A percentile compares a stretch with the other conserved stretches of the same genome.
phyloP scores from a whole-genome alignment of 2,113 vertebrate genomes.

The Varanus komodoensis region DNA sequence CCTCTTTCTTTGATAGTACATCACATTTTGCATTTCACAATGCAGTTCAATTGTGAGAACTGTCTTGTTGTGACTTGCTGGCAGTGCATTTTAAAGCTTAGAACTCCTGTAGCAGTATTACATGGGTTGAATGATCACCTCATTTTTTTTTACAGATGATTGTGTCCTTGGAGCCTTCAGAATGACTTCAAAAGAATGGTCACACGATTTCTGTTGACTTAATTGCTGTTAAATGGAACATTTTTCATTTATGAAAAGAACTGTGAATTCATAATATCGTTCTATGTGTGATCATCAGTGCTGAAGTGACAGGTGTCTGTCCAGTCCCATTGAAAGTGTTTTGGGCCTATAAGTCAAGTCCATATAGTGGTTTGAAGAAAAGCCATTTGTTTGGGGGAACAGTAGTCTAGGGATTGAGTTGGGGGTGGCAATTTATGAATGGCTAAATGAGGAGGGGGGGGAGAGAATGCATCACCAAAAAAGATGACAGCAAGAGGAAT shows the following conservation, averaged over 20 bases:
- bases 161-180: neutral
- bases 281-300: neutral
- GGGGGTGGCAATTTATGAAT: no score
- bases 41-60: neutral
- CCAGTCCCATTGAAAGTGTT: neutral
- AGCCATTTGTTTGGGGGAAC: neutral
- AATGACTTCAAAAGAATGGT: neutral
- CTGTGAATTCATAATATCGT: neutral
- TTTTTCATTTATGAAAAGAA: neutral
- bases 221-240: neutral
- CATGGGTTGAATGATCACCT: neutral
- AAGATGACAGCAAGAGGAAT: no score
- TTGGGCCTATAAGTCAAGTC: neutral
- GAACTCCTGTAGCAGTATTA: neutral
- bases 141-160: neutral
- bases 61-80: neutral
- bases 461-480: no score
- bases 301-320: neutral
- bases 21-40: neutral
- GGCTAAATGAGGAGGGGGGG: no score
- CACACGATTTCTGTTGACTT: neutral
- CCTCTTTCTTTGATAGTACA: conserved; percentile 12
- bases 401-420: neutral
- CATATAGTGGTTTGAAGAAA: neutral
- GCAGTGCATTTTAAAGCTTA: neutral